phyloP scores from a whole-genome alignment of 2,113 vertebrate genomes.

The Caranx ignobilis region DNA sequence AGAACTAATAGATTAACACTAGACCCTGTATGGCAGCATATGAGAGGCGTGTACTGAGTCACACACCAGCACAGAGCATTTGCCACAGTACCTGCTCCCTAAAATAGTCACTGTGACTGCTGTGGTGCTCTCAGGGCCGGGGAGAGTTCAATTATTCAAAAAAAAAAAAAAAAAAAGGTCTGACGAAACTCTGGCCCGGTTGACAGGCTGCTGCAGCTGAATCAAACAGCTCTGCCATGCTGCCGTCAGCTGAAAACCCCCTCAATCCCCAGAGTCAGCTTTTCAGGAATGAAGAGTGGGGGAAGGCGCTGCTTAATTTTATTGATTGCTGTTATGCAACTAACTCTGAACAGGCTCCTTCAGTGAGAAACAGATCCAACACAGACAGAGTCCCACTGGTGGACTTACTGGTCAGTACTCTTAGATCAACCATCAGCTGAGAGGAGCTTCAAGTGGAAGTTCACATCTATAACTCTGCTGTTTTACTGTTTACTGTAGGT shows the following conservation, averaged over 20 bases:
- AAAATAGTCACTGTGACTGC: conserved; percentile 52
- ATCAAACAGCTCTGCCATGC: conserved; percentile 61
- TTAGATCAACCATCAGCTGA: not conserved
- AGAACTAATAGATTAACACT: conserved; percentile 18
- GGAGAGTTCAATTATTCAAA: conserved; percentile 70
- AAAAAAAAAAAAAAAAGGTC: conserved; percentile 46
- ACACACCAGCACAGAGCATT: conserved; percentile 39
- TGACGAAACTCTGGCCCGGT: conserved; percentile 57
- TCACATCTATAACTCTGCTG: not conserved
- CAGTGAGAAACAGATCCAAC: not conserved
- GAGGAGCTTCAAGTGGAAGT: not conserved
- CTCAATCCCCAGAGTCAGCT: conserved; percentile 63
- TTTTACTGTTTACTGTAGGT: too few species aligned
- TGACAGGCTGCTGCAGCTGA: conserved; percentile 65
- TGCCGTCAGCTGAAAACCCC: conserved; percentile 65
- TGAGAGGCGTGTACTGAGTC: conserved; percentile 39
- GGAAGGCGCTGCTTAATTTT: conserved; percentile 44
- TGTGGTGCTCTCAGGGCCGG: conserved; percentile 19
- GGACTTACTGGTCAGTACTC: not conserved
- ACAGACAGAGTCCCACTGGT: not conserved
- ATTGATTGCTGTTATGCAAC: conserved; percentile 53
- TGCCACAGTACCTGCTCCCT: conserved; percentile 52
- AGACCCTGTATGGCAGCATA: not conserved
- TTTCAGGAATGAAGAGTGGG: conserved; percentile 49
- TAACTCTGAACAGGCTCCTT: conserved; percentile 10